Base-by-base conservation (phyloP, 2,888 invertebrate species). In the Cerastoderma edule region DNA sequence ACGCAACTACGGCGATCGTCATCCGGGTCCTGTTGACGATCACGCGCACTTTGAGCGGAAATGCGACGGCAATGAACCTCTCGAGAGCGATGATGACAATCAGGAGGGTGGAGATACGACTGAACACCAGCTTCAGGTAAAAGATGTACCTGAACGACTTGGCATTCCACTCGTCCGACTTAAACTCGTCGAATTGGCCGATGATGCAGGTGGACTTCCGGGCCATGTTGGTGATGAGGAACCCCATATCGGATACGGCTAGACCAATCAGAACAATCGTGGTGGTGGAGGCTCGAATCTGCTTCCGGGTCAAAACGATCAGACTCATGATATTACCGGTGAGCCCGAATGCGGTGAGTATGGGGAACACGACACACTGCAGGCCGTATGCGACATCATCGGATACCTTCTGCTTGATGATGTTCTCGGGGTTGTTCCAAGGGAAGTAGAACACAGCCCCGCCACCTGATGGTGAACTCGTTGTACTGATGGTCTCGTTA, bases 121-220 rank as follows among this genome's bases (percentile, higher is more conserved):
- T 82, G 50, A 85, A 85, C 0, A 77, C 66, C 4, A 77, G 70
- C 30, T 75, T 80, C 3, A 82, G 28, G 67, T 80, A 83, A 50
- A 80, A 83, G 44, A 83, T 66, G 13, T 78, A 76, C 24, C 48
- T 54, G 56, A 85, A 85, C 4, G 79, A 67, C n/a, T 32, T 69
- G 8, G 83, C 83, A 6, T 67, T 73, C 39, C 75, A 77, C 5
- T 54, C 53, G 35, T 72, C 75, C 1, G 80, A 72, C 10, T 53
- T 13, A 0, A 67, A 8, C 48, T 64, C 50, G 54, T 85, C 82
- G 44, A 74, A 71, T 16, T 53, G 24, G n/a, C 48, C 22, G 24
- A 85, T 77, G n/a, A 85, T 83, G 32, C 81, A 75, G 0, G 66
- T 76, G 22, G 82, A 78, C 30, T 80, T 83, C 22, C 85, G 67